These are phyloP conservation scores for Heliconius himera DNA, from an alignment of 1,140 invertebrate species.

Conservation along the genomic window DNA sequence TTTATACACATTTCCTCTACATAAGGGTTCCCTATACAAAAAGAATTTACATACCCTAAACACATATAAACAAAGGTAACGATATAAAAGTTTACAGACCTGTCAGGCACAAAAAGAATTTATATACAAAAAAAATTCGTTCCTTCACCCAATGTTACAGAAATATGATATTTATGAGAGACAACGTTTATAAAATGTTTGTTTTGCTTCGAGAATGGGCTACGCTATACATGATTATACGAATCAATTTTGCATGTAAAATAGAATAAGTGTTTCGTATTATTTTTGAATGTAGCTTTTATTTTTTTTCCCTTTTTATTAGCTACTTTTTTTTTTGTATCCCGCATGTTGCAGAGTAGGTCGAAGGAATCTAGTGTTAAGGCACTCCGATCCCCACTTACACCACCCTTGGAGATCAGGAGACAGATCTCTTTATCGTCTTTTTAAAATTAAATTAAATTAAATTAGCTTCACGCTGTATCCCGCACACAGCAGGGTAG, in stretches of 20 bases:
- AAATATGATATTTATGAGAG: conserved; percentile 11
- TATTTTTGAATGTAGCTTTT: neutral
- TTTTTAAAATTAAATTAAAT: too few species aligned
- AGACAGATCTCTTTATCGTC: too few species aligned
- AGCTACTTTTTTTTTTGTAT: too few species aligned
- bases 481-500: too few species aligned
- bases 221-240: neutral
- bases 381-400: neutral
- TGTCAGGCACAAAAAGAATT: conserved; percentile 9
- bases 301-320: too few species aligned
- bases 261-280: neutral
- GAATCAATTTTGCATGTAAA: conserved; percentile 3
- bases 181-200: conserved; percentile 11
- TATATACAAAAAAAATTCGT: neutral
- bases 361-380: neutral
- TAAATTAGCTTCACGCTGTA: too few species aligned
- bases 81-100: neutral
- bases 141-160: conserved; percentile 1
- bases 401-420: too few species aligned
- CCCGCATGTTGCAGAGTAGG: neutral
- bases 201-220: conserved; percentile 1
- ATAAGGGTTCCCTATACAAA: neutral
- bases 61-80: conserved; percentile 1
- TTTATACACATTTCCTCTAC: neutral
- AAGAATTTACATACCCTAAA: neutral